Base-by-base conservation (phyloP, 92 coral and sea anemone species). In the Zoanthus solanderi region DNA sequence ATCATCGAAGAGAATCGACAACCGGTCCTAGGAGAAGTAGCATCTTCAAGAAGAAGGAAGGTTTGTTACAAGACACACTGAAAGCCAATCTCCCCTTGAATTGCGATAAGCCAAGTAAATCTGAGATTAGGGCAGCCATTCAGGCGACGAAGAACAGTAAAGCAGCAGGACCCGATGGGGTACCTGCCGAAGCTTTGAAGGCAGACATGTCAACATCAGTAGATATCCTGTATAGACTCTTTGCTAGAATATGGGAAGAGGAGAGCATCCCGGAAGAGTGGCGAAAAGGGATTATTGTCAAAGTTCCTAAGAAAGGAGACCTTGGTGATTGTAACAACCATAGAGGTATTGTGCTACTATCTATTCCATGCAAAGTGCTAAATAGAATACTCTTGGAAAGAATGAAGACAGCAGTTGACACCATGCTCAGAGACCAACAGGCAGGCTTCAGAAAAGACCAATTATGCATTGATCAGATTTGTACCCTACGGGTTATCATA, bases 201-300 rank as follows among this genome's bases (percentile, higher is more conserved):
- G 28, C 42, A 37, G 42, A 37, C 42, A 37, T 37, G 42, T 37
- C 42, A 37, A 37, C 42, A 37, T 37, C 2, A 45, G 79, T 75
- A 75, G 79, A 46, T 46, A 75, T 48, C 28, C 18, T 47, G 13
- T 71, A 71, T 71, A 75, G 61, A 46, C 60, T 28, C 1, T 75
- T 48, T 48, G 60, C 17, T n/a, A 37, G 42, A 37, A 37, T 37
- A 37, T 2, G 42, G 42, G 42, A 37, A 37, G 42, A 37, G 42
- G 42, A 75, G 79, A 71, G 47, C 46, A 71, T 71, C 75, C 46
- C 75, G 75, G 2, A 71, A 71, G 75, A 71, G 46, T 71, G 37
- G 75, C 0, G 10, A 71, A 71, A 71, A 71, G 75, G 75, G 75
- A 6, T 71, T 71, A 71, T 71, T 1, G 17, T 71, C 75, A 71